Percentiles rank a stretch among this genome's conserved stretches.
Evolutionary conservation across 2,113 vertebrate species (phyloP).

Genomic region (Barbus barbus): DNA sequence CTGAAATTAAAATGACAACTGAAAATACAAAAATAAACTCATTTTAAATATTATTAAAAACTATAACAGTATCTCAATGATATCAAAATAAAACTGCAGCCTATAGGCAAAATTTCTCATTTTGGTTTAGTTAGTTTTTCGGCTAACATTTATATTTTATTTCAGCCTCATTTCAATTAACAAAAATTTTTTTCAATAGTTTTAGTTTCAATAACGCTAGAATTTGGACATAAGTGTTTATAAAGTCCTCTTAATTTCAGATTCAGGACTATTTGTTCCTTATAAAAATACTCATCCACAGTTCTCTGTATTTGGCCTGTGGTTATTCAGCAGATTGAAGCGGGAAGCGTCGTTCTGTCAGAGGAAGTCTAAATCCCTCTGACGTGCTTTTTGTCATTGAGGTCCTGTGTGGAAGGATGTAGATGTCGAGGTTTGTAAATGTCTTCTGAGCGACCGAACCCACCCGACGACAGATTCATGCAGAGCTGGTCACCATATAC

Average conservation of each 20-base stretch:
- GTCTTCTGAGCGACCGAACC: background rate
- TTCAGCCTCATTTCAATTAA: background rate
- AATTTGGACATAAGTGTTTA: background rate
- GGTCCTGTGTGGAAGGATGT: conserved; percentile 47
- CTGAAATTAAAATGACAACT: no score
- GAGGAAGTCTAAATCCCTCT: conserved; percentile 51
- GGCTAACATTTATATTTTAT: background rate
- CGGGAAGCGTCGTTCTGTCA: conserved; percentile 31
- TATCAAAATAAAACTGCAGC: background rate
- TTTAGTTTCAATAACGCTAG: background rate
- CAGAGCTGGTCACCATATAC: background rate
- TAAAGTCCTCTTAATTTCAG: background rate
- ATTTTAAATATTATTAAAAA: no score
- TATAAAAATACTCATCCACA: background rate
- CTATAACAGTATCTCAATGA: background rate
- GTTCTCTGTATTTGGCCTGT: background rate
- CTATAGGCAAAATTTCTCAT: no score
- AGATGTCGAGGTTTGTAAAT: conserved; percentile 5
- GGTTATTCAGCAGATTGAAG: background rate
- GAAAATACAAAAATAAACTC: background rate
- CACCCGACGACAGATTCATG: conserved; percentile 4
- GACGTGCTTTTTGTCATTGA: conserved; percentile 1
- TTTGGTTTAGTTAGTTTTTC: no score
- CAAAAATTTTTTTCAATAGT: background rate
- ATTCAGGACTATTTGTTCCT: background rate